Evolutionary conservation across 2,888 invertebrate genomes (phyloP), one percentile per base, ranked within the genome.

Genomic region (Eupsilia transversa): DNA sequence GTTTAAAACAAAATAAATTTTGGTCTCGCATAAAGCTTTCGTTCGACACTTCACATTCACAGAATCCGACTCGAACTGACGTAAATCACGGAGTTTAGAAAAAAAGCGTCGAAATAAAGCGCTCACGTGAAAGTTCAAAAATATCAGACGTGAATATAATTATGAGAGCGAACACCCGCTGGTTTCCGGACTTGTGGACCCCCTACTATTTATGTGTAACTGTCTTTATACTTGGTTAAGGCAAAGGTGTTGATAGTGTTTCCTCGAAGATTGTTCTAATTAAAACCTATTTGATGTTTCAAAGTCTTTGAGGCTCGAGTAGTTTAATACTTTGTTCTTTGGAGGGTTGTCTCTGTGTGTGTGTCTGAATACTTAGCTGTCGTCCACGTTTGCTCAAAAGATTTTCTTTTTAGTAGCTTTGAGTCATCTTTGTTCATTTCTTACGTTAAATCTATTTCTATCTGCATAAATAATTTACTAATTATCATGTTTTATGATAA

Each of bases 91-190:
- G 93, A 95, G 93, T 94, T 95, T 93, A 93, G 92, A 93, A 94
- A 94, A 94, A 94, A 93, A 82, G 85, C 89, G 89, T 90, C 92
- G 93, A 94, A 95, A 96, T 95, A 94, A 94, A 95, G 94, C 93
- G 93, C 94, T 94, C 94, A 94, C 95, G 94, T 95, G 94, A 94
- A 96, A 96, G 94, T 96, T 96, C 93, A 93, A 93, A 96, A 96
- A 96, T 96, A 94, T 95, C 94, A 94, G 93, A 93, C 92, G 93
- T 94, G 95, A 96, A 96, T 95, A 95, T 96, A 95, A 96, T 96
- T 96, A 96, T 94, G 92, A 91, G 91, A 93, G 91, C 86, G 95
- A 93, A 93, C 96, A 94, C 96, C 96, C 95, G 96, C 95, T 95
- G 95, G 92, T 93, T 95, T 95, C 94, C 94, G 94, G 94, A 91